Conservation (phyloP, 2,888 invertebrate genomes). For the Cheilosia impressa region DNA sequence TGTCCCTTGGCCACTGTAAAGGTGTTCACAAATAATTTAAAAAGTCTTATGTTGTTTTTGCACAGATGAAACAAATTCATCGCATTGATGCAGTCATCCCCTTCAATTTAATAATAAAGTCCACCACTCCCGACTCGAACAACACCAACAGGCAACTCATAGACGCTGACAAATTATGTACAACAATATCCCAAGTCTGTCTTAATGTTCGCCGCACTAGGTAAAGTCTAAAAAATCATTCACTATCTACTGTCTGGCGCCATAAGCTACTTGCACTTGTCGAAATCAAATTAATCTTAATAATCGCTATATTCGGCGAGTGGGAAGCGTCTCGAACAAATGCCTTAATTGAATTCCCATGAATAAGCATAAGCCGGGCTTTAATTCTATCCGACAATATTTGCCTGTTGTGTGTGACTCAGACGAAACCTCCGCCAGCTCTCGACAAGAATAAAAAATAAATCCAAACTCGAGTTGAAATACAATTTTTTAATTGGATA, state of each 20-base stretch:
- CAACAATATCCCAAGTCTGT: neutral
- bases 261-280: constrained; percentile 68
- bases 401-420: constrained; percentile 54
- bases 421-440: constrained; percentile 27
- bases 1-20: no score
- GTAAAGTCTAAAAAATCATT: constrained; percentile 3
- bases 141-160: no score
- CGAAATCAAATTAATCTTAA: constrained; percentile 73
- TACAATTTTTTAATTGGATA: constrained; percentile 73
- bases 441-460: neutral
- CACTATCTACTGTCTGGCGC: constrained; percentile 49
- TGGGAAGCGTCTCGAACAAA: constrained; percentile 61
- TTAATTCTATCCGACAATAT: constrained; percentile 30
- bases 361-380: constrained; percentile 45
- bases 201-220: neutral
- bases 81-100: no score
- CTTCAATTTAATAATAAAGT: no score
- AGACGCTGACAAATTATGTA: no score
- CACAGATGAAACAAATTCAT: no score
- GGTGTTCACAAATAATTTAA: no score
- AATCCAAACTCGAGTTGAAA: constrained; percentile 13
- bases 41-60: no score
- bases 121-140: no score
- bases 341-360: constrained; percentile 73
- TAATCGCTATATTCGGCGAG: constrained; percentile 59